A percentile compares a stretch with the other conserved stretches of the same genome.
These are phyloP conservation scores for Ramphastos sulfuratus DNA, from an alignment of 2,113 vertebrate species.

Conservation along the genomic window DNA sequence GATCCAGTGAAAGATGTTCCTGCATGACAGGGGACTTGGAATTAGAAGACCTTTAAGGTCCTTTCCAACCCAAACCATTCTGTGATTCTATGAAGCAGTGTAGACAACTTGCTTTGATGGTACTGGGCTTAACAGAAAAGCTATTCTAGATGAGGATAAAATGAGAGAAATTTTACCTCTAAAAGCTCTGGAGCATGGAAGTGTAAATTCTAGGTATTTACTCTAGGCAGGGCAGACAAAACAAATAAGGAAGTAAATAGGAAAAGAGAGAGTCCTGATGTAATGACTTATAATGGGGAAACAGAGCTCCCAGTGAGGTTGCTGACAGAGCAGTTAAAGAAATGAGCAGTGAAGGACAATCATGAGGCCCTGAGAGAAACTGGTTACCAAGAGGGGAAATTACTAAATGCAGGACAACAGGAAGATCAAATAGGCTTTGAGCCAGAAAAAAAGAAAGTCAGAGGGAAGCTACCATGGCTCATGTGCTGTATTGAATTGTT, in stretches of 20 bases:
- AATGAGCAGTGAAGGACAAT: constrained; percentile 21
- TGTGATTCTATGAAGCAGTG: not conserved
- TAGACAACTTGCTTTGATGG: not conserved
- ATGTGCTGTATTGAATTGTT: not conserved
- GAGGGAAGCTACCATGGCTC: constrained; percentile 1
- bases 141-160: not conserved
- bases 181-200: not conserved
- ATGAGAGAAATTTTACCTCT: not conserved
- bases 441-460: constrained; percentile 52
- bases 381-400: constrained; percentile 57
- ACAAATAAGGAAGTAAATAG: not conserved
- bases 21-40: not conserved
- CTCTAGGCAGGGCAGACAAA: not conserved
- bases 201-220: not conserved
- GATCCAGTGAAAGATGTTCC: not conserved
- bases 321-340: constrained; percentile 46
- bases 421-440: constrained; percentile 46
- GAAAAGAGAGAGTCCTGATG: not conserved
- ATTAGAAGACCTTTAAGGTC: not conserved
- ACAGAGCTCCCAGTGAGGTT: not conserved
- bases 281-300: constrained; percentile 10
- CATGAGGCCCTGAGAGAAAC: not conserved
- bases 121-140: not conserved
- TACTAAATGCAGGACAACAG: constrained; percentile 53
- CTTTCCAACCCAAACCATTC: not conserved